Conservation (phyloP, 1,140 invertebrate species). For the Triops longicaudatus region DNA sequence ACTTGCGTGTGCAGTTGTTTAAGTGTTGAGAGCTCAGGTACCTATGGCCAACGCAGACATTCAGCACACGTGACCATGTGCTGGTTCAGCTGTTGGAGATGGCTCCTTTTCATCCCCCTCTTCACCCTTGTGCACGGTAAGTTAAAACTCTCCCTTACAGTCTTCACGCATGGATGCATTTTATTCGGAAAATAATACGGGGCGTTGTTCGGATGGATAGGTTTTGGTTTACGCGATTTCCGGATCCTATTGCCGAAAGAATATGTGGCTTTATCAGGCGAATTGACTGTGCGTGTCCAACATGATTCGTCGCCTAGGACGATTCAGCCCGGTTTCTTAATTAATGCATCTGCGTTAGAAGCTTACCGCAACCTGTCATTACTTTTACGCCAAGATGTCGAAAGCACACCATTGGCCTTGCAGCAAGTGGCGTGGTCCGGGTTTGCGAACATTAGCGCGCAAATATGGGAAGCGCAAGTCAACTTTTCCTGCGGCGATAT, state of each 20-base stretch:
- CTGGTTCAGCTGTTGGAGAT: conserved; percentile 6
- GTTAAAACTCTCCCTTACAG: not conserved
- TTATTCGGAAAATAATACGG: not conserved
- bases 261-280: not conserved
- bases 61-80: not conserved
- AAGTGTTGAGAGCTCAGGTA: not conserved
- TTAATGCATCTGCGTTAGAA: not conserved
- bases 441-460: not conserved
- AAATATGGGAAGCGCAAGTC: not conserved
- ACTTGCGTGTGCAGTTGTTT: not conserved
- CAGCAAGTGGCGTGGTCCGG: not conserved
- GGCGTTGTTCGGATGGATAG: conserved; percentile 6
- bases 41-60: not conserved
- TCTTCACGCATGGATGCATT: not conserved
- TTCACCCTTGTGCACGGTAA: not conserved
- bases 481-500: not conserved
- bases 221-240: conserved; percentile 4
- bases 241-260: not conserved
- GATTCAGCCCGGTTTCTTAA: not conserved
- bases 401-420: not conserved
- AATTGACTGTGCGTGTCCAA: conserved; percentile 5
- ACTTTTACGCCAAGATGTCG: not conserved
- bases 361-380: not conserved
- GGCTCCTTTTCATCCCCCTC: not conserved
- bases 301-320: not conserved